phyloP scores from a whole-genome alignment of 2,797 vertebrate species.

The Hyperoplus lanceolatus region DNA sequence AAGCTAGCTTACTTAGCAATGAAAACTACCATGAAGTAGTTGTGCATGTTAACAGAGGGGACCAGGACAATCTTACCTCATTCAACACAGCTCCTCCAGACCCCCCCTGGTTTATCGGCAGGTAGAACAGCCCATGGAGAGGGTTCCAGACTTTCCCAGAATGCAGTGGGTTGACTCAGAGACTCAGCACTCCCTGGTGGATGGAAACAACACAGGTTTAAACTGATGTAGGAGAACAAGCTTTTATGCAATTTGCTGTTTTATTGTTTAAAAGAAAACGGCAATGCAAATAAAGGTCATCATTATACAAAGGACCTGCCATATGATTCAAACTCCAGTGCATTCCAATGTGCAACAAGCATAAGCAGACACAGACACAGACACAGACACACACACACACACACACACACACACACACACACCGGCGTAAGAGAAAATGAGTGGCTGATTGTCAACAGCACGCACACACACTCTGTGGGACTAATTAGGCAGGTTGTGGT shows the following conservation, averaged over 20 bases:
- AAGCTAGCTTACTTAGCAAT: not conserved
- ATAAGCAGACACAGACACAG: constrained; percentile 61
- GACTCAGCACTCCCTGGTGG: constrained; percentile 70
- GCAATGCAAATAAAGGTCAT: constrained; percentile 41
- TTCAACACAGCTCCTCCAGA: constrained; percentile 76
- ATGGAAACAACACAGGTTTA: constrained; percentile 50
- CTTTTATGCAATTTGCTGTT: not conserved
- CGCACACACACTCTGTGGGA: constrained; percentile 67
- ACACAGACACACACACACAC: constrained; percentile 62
- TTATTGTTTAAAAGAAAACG: not conserved
- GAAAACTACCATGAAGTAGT: not conserved
- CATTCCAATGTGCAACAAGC: constrained; percentile 59
- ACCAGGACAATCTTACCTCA: constrained; percentile 75
- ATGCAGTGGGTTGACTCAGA: constrained; percentile 67
- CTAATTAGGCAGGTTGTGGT: constrained; percentile 75
- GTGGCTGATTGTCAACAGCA: constrained; percentile 49
- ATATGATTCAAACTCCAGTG: constrained; percentile 3
- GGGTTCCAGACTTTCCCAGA: constrained; percentile 76
- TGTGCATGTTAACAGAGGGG: not conserved
- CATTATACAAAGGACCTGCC: constrained; percentile 23
- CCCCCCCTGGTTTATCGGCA: constrained; percentile 73
- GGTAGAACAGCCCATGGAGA: constrained; percentile 80
- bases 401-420: constrained; percentile 63
- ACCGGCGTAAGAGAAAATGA: constrained; percentile 31
- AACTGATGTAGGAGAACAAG: not conserved